Conservation (phyloP, 2,797 vertebrate genomes). For the Cossypha dichroa region DNA sequence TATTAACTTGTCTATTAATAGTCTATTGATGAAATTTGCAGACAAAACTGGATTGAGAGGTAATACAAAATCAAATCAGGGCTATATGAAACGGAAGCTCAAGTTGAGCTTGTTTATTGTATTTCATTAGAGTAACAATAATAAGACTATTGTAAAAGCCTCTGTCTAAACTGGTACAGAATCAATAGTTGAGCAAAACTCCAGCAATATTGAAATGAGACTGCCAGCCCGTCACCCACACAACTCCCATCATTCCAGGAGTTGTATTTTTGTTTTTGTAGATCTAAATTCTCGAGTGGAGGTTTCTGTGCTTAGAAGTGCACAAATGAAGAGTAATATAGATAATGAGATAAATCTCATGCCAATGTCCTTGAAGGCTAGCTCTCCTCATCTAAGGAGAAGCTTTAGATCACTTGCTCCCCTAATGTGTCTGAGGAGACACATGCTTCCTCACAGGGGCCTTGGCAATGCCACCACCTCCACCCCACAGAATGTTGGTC, state of each 20-base stretch:
- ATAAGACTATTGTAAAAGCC: not conserved
- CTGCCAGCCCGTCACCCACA: not conserved
- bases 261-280: not conserved
- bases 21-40: not conserved
- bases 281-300: not conserved
- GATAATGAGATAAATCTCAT: not conserved
- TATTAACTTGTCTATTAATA: not conserved
- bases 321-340: not conserved
- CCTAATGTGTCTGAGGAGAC: not conserved
- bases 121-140: not conserved
- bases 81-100: not conserved
- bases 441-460: accelerated
- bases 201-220: not conserved
- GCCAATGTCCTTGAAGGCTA: not conserved
- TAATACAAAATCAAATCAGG: not conserved
- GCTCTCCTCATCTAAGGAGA: not conserved
- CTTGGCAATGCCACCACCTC: not conserved
- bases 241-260: not conserved
- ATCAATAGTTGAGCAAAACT: not conserved
- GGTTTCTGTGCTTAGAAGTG: not conserved
- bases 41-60: not conserved
- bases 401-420: not conserved
- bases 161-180: not conserved
- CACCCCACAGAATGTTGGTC: accelerated
- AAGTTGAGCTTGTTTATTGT: not conserved